Percentiles rank a stretch among this genome's conserved stretches.
Evolutionary conservation across 1,140 invertebrate species (phyloP).

Genomic region (Dreissena rostriformis): DNA sequence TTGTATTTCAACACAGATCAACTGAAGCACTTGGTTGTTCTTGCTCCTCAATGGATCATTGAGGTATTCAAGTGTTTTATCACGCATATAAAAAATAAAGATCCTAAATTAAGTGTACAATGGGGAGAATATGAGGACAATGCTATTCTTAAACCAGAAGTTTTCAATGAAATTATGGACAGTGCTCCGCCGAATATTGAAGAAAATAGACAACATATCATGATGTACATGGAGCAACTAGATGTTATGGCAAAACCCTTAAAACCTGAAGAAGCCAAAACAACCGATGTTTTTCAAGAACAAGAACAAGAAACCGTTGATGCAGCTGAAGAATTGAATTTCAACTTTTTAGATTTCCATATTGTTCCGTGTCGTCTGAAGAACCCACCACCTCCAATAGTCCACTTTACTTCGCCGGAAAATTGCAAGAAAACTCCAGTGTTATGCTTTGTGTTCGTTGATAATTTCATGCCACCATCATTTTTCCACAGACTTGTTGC

Average conservation of each 20-base stretch:
- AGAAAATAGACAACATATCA: conserved; percentile 9
- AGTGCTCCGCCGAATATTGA: neutral
- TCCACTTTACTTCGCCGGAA: neutral
- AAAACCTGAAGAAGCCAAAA: neutral
- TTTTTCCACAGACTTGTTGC: conserved; percentile 34
- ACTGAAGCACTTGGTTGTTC: conserved; percentile 7
- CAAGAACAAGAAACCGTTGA: neutral
- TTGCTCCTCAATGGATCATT: conserved; percentile 48
- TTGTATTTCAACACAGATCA: conserved; percentile 33
- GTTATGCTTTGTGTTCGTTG: conserved; percentile 1
- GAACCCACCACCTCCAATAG: neutral
- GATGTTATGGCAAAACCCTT: conserved; percentile 37
- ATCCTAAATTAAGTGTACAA: neutral
- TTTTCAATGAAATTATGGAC: conserved; percentile 41
- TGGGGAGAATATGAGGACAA: conserved; percentile 25
- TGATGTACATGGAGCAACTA: conserved; percentile 43
- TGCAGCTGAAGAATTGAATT: neutral
- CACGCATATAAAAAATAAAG: conserved; percentile 23
- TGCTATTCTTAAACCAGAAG: conserved; percentile 13
- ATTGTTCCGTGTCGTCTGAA: conserved; percentile 22
- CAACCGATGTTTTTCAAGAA: neutral
- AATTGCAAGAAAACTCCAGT: conserved; percentile 7
- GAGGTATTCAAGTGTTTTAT: conserved; percentile 42
- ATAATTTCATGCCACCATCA: conserved; percentile 41
- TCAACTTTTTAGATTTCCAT: conserved; percentile 12